These are phyloP conservation scores for Spodoptera frugiperda DNA, from an alignment of 1,140 invertebrate species.

Conservation along the genomic window DNA sequence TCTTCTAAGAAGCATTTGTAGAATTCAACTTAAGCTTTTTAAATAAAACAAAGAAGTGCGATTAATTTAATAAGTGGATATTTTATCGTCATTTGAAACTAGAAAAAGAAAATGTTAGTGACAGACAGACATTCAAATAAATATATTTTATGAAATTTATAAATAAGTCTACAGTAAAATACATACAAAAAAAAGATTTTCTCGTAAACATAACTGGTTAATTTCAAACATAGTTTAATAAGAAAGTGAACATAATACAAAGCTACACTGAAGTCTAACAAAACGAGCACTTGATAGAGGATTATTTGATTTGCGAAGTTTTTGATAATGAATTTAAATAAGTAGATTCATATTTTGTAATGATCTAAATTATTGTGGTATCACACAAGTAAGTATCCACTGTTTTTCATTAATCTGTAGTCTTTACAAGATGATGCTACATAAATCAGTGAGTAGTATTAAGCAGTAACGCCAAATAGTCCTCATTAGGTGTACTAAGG, in stretches of 20 bases:
- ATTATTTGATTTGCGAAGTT: background rate
- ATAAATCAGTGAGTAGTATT: no score
- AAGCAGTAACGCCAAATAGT: no score
- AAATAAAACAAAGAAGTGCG: constrained; percentile 30
- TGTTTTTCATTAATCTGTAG: no score
- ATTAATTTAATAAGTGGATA: constrained; percentile 29
- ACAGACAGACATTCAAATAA: constrained; percentile 9
- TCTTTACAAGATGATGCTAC: no score
- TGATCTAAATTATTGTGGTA: no score
- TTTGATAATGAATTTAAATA: no score
- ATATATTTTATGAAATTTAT: constrained; percentile 34
- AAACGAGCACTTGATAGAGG: background rate
- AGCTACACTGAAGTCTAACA: background rate
- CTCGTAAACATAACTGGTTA: background rate
- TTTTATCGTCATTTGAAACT: constrained; percentile 25
- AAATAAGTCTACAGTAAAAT: background rate
- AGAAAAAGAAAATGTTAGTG: constrained; percentile 14
- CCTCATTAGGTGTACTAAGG: no score
- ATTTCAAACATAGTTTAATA: background rate
- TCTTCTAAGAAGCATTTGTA: constrained; percentile 34
- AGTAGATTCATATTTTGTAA: no score
- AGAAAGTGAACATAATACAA: no score
- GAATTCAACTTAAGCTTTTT: constrained; percentile 26
- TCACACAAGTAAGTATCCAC: no score
- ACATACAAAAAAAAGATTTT: no score